Percentiles rank a stretch among this genome's conserved stretches.
Conservation (phyloP, 30 jellyfish, hydroid and myxozoan species). For the Chrysaora quinquecirrha region DNA sequence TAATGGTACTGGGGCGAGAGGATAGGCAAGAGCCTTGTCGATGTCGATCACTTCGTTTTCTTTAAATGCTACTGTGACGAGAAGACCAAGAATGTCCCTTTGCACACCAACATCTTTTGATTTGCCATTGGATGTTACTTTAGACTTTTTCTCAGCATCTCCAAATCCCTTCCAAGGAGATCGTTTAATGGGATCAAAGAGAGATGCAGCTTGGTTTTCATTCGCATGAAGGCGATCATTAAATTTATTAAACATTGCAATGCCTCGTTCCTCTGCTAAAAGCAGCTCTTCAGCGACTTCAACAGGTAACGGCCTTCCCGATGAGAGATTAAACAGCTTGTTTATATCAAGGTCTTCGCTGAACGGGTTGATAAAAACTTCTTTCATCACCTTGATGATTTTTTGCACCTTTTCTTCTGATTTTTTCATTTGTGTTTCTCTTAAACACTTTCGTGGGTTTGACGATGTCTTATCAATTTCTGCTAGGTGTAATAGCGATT, state of each 20-base stretch:
- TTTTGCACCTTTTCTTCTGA: conserved; percentile 2
- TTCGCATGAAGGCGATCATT: background rate
- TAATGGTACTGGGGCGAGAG: too few species aligned
- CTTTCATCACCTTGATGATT: conserved; percentile 9
- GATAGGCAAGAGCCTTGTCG: too few species aligned
- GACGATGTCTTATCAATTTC: conserved; percentile 3
- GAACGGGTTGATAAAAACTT: conserved; percentile 24
- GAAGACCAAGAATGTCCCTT: background rate
- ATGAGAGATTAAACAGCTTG: conserved; percentile 22
- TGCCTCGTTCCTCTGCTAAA: background rate
- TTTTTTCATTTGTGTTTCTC: conserved; percentile 10
- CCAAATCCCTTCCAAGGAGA: background rate
- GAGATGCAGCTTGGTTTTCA: background rate
- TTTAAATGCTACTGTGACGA: too few species aligned
- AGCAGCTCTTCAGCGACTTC: conserved; percentile 10
- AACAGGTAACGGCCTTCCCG: conserved; percentile 10
- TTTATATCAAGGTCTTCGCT: too few species aligned
- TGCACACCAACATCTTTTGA: background rate
- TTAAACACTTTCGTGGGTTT: conserved; percentile 14
- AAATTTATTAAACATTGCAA: background rate
- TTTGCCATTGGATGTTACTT: background rate
- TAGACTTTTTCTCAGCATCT: background rate
- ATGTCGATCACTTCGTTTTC: too few species aligned
- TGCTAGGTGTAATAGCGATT: background rate
- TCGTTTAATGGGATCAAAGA: background rate